Evolutionary conservation across 2,888 invertebrate genomes (phyloP), one percentile per base, ranked within the genome.

Genomic region (Helicoverpa assulta): DNA sequence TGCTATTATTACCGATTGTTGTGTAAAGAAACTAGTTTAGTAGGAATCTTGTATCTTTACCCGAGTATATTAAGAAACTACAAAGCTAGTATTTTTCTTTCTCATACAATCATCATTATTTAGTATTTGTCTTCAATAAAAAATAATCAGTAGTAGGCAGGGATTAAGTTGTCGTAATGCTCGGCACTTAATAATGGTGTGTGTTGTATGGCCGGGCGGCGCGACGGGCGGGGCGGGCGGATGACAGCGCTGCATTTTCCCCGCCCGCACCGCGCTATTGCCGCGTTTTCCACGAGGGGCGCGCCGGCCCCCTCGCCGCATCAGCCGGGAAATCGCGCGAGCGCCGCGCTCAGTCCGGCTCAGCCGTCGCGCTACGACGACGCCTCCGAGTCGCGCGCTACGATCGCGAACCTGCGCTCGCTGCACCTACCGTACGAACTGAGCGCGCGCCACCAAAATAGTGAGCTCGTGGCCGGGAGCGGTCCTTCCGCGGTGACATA

Each of bases 211-310:
- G 83, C 76, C 86, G 86, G 85, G 86, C 82, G 84, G 86, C 78
- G 63, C 68, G 69, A 85, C 86, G 85, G 87, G 87, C 87, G 90
- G 88, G 89, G 89, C 86, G 85, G 88, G 86, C 85, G 85, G 88
- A 77, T 76, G 88, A 83, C 85, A 85, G 86, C 88, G 87, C 75
- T 91, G 92, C 92, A 92, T 93, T 94, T 94, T 94, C 94, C 94
- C 93, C 93, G 93, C 92, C 94, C 94, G 92, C 89, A 83, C 90
- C 90, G 88, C 86, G 86, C 89, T 85, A 84, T 87, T 89, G 87
- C 83, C 88, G 92, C 92, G 92, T 94, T 95, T 95, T 95, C 94
- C 95, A 92, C 92, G 92, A 90, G 93, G 92, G 93, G 92, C 93
- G 92, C 92, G 90, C 90, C 91, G 90, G 91, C 90, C 92, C 93